These are phyloP conservation scores for Ataeniobius toweri DNA, from an alignment of 2,797 vertebrate genomes.

Conservation along the genomic window DNA sequence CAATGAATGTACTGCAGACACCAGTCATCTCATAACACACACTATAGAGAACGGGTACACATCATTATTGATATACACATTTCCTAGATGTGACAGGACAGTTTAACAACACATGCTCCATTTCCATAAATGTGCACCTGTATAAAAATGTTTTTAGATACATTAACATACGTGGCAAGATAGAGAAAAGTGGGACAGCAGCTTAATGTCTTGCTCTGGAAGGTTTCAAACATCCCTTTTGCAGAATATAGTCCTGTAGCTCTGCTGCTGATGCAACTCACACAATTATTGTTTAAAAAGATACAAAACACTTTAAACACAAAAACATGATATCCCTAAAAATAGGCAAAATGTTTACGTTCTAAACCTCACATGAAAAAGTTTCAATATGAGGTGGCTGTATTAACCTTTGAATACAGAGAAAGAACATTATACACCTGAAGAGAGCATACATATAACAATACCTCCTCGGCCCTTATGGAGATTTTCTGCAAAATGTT, in stretches of 20 bases:
- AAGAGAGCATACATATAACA: constrained; percentile 4
- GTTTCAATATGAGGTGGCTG: background rate
- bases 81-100: too few species aligned
- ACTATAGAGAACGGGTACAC: too few species aligned
- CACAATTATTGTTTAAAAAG: too few species aligned
- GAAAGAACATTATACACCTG: background rate
- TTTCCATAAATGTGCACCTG: too few species aligned
- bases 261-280: background rate
- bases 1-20: background rate
- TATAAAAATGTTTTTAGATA: too few species aligned
- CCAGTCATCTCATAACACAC: background rate
- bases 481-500: constrained; percentile 3
- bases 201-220: background rate
- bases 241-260: background rate
- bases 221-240: background rate
- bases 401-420: background rate
- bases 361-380: background rate
- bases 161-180: background rate
- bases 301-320: too few species aligned
- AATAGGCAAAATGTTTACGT: background rate
- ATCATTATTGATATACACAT: too few species aligned
- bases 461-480: background rate
- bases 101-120: too few species aligned
- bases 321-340: background rate
- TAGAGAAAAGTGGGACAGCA: background rate